Percentiles rank a stretch among this genome's conserved stretches.
phyloP scores from a whole-genome alignment of 2,113 vertebrate genomes.

The Apodemus sylvaticus region DNA sequence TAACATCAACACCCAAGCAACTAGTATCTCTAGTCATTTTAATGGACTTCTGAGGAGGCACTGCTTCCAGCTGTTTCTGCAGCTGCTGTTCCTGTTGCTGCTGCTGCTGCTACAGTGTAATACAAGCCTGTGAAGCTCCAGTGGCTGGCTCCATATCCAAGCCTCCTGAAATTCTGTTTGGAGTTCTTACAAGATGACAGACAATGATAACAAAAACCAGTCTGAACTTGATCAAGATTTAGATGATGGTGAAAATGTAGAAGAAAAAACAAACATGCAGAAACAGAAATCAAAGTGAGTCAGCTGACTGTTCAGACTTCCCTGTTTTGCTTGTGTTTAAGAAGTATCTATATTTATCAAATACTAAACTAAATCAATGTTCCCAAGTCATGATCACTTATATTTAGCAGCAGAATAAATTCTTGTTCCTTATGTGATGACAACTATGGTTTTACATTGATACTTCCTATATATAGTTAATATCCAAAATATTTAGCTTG shows the following conservation, averaged over 20 bases:
- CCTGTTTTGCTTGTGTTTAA: background rate
- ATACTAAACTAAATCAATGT: background rate
- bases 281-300: background rate
- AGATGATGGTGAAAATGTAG: background rate
- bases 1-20: background rate
- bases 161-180: no score
- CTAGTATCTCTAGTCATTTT: background rate
- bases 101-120: no score
- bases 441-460: background rate
- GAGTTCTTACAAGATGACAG: no score
- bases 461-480: background rate
- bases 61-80: background rate
- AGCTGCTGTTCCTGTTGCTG: no score
- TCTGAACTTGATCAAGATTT: background rate
- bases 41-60: background rate
- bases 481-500: background rate
- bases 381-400: background rate
- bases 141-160: no score
- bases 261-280: background rate
- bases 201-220: no score
- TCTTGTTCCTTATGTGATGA: background rate
- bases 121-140: no score
- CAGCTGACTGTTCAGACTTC: background rate
- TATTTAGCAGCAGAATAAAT: background rate
- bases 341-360: background rate